phyloP scores from a whole-genome alignment of 2,888 invertebrate species.

The Dromius quadrimaculatus region DNA sequence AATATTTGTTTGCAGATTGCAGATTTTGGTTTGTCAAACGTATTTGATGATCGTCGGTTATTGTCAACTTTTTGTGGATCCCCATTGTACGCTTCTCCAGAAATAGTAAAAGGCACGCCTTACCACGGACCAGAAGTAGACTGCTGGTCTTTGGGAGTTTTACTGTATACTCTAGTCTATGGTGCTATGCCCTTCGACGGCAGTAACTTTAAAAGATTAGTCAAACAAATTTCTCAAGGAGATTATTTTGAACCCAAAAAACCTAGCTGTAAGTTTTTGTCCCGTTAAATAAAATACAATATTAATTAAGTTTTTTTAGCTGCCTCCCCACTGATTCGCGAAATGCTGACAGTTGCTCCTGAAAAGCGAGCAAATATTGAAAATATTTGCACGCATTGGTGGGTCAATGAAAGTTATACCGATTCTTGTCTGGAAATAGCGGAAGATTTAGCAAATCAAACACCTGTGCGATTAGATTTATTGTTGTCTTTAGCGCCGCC shows the following conservation, averaged over 20 bases:
- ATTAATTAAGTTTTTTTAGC: conserved; percentile 70
- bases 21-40: conserved; percentile 98
- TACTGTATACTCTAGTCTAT: conserved; percentile 90
- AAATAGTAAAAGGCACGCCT: conserved; percentile 96
- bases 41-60: conserved; percentile 88
- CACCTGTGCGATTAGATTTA: conserved; percentile 89
- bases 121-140: conserved; percentile 97
- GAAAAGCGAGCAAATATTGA: conserved; percentile 90
- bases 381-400: conserved; percentile 96
- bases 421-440: conserved; percentile 87
- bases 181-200: conserved; percentile 99
- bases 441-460: conserved; percentile 89
- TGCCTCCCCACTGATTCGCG: conserved; percentile 93
- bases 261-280: conserved; percentile 81
- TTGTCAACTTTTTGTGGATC: conserved; percentile 96
- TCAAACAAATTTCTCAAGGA: conserved; percentile 96
- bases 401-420: conserved; percentile 91
- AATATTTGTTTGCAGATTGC: too few species aligned
- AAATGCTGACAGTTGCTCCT: conserved; percentile 95
- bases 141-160: conserved; percentile 89
- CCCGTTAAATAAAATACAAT: conserved; percentile 1
- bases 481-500: conserved; percentile 88
- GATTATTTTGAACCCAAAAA: conserved; percentile 97
- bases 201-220: conserved; percentile 96
- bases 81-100: conserved; percentile 96